Evolutionary conservation across 2,797 vertebrate genomes (phyloP).

Genomic region (Acrossocheilus wenchowensis): DNA sequence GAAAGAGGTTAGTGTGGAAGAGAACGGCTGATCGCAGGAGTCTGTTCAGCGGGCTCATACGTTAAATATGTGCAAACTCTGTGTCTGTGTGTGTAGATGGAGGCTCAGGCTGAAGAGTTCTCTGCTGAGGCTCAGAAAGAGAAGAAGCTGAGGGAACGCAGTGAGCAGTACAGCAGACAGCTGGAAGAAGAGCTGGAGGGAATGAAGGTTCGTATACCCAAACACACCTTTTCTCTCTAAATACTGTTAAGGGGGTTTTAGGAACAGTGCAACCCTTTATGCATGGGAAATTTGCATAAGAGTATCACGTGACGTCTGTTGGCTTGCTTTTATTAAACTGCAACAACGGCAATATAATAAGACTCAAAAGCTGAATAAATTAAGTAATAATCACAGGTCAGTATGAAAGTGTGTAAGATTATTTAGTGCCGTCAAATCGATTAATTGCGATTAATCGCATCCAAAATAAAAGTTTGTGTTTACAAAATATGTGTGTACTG

Average conservation of each 20-base stretch:
- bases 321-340: background rate
- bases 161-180: conserved; percentile 93
- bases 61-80: conserved; percentile 11
- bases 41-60: background rate
- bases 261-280: background rate
- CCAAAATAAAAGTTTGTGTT: too few relatives aligned
- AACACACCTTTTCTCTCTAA: background rate
- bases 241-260: background rate
- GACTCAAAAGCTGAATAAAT: background rate
- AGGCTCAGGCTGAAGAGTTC: conserved; percentile 89
- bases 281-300: background rate
- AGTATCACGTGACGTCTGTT: background rate
- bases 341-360: background rate
- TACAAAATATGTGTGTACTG: too few relatives aligned
- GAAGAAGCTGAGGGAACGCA: conserved; percentile 92
- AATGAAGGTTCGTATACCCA: conserved; percentile 82
- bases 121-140: conserved; percentile 92
- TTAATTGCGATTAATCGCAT: too few relatives aligned
- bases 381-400: background rate
- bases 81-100: conserved; percentile 79
- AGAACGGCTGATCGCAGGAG: background rate
- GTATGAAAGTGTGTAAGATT: background rate
- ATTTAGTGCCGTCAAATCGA: too few relatives aligned
- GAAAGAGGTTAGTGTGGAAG: conserved; percentile 88
- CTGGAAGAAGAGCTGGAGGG: conserved; percentile 93